These are phyloP conservation scores for Eulemur macaco DNA, from an alignment of 2,113 vertebrate genomes.

Conservation along the genomic window DNA sequence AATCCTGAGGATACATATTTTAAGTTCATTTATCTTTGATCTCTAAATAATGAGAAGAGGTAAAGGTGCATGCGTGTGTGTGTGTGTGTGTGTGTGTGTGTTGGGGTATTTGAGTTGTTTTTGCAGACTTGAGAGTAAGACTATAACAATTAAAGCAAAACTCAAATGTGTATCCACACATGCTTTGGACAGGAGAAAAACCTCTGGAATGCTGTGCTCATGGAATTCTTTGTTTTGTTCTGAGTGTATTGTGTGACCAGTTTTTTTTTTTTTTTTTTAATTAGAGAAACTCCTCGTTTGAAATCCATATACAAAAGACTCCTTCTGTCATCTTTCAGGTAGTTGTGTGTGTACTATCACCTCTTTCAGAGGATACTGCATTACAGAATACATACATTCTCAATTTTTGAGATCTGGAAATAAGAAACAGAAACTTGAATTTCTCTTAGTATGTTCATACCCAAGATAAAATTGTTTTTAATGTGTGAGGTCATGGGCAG, in stretches of 20 bases:
- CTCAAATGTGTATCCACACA: background rate
- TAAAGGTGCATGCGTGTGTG: background rate
- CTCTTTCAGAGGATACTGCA: background rate
- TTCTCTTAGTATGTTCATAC: slow-evolving; percentile 36
- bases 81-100: background rate
- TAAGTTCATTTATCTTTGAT: slow-evolving; percentile 76
- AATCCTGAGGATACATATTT: slow-evolving; percentile 65
- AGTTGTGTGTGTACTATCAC: background rate
- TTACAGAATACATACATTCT: background rate
- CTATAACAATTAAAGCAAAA: slow-evolving; percentile 35
- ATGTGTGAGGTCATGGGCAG: background rate
- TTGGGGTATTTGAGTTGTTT: background rate
- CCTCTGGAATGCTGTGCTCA: background rate
- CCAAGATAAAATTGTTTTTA: slow-evolving; percentile 2
- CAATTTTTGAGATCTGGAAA: background rate
- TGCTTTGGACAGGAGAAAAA: background rate
- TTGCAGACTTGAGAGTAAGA: slow-evolving; percentile 21
- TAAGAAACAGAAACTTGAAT: slow-evolving; percentile 1
- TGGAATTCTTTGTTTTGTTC: slow-evolving; percentile 19
- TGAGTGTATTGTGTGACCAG: background rate
- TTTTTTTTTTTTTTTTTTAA: background rate
- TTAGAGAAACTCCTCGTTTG: slow-evolving; percentile 1
- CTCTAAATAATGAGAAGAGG: background rate
- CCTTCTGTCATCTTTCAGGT: background rate
- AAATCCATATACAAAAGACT: background rate